Evolutionary conservation across 2,113 vertebrate species (phyloP).

Genomic region (Pluvianellus socialis): DNA sequence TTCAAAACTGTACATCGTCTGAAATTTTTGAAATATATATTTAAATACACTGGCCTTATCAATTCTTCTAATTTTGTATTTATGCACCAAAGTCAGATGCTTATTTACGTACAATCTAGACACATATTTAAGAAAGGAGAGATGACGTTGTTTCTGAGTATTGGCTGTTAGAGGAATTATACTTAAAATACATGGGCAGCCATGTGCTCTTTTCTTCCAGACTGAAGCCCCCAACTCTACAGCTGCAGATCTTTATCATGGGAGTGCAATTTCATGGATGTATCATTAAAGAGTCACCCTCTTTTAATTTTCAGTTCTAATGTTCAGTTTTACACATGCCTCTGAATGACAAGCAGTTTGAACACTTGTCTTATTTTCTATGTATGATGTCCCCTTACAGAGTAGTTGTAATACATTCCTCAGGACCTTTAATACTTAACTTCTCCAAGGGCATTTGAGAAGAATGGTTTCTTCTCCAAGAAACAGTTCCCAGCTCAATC

Average conservation of each 20-base stretch:
- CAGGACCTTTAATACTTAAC: not conserved
- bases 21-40: not conserved
- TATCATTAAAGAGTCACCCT: not conserved
- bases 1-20: not conserved
- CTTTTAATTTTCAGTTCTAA: no score
- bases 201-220: accelerated
- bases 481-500: not conserved
- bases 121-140: not conserved
- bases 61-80: not conserved
- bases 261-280: not conserved
- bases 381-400: not conserved
- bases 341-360: not conserved
- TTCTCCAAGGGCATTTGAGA: not conserved
- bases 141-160: not conserved
- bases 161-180: not conserved
- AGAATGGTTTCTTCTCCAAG: no score
- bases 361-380: not conserved
- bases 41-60: not conserved
- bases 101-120: not conserved
- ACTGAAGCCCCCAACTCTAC: not conserved
- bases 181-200: not conserved
- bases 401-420: not conserved
- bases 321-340: not conserved
- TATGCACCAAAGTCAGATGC: not conserved
- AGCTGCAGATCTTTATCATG: not conserved